These are phyloP conservation scores for Cynopterus sphinx DNA, from an alignment of 2,797 vertebrate species.

Conservation along the genomic window DNA sequence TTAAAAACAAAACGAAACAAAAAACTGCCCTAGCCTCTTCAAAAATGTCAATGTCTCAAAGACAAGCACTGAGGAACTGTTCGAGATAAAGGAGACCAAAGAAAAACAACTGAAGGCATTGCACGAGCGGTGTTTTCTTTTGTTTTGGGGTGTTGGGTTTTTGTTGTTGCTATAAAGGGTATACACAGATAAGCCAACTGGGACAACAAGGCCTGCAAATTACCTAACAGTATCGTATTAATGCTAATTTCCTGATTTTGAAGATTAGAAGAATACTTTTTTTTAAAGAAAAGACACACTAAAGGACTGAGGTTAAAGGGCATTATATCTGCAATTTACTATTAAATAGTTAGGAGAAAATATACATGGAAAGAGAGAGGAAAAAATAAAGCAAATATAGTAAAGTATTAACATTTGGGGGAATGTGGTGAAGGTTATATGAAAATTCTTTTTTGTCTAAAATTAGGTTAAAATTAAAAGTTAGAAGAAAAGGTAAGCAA, in stretches of 20 bases:
- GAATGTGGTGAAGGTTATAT: background rate
- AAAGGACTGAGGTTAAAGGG: background rate
- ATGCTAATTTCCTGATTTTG: background rate
- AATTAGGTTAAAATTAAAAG: background rate
- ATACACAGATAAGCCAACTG: background rate
- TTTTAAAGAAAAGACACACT: background rate
- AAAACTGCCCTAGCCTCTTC: background rate
- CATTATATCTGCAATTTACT: background rate
- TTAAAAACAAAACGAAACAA: background rate
- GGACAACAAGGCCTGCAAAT: background rate
- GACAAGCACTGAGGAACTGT: background rate
- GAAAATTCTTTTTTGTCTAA: constrained; percentile 1
- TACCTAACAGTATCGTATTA: background rate
- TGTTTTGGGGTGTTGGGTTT: background rate
- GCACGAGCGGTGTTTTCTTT: background rate
- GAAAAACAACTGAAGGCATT: background rate
- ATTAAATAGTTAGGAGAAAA: background rate
- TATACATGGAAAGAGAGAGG: background rate
- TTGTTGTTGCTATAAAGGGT: background rate
- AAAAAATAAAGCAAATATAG: background rate
- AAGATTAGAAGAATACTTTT: background rate
- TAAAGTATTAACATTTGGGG: background rate
- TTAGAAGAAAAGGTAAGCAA: background rate
- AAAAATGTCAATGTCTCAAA: background rate
- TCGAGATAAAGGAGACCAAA: background rate